Percentiles rank a stretch among this genome's conserved stretches.
These are phyloP conservation scores for Drosophila aldrichi DNA, from an alignment of 2,888 invertebrate genomes.

Conservation along the genomic window DNA sequence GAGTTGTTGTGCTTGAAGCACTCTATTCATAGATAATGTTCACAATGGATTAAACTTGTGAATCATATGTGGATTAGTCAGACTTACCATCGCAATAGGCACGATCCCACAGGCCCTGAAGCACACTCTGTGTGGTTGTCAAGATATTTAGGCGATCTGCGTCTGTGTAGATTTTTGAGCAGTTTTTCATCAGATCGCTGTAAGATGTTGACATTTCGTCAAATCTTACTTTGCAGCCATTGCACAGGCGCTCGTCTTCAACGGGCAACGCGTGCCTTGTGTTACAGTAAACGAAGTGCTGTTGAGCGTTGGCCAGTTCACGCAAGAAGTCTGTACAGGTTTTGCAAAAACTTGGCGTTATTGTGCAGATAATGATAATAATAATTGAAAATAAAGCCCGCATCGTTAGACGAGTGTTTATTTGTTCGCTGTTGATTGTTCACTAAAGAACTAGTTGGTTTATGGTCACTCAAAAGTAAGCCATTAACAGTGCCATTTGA, in stretches of 20 bases:
- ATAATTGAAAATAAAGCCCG: conserved; percentile 1
- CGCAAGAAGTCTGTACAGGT: conserved; percentile 38
- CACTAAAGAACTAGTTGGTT: background rate
- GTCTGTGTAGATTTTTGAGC: conserved; percentile 65
- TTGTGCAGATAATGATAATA: conserved; percentile 8
- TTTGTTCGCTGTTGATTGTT: background rate
- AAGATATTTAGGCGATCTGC: conserved; percentile 79
- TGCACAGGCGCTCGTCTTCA: conserved; percentile 47
- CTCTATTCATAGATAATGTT: conserved; percentile 50
- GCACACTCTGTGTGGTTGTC: conserved; percentile 57
- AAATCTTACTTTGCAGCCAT: conserved; percentile 28
- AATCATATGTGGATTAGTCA: conserved; percentile 4
- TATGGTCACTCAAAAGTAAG: conserved; percentile 14
- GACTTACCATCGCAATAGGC: conserved; percentile 76
- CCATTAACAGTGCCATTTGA: conserved; percentile 29
- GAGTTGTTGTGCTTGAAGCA: conserved; percentile 60
- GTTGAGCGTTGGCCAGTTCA: conserved; percentile 56
- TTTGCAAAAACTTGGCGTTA: background rate
- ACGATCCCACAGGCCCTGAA: conserved; percentile 70
- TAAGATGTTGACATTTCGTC: conserved; percentile 28
- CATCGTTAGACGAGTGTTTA: conserved; percentile 15
- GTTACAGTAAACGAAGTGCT: conserved; percentile 61
- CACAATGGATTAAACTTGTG: background rate
- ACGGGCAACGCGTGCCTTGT: conserved; percentile 62
- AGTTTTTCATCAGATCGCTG: conserved; percentile 45